Conservation (phyloP, 2,113 vertebrate species). For the Tachycineta bicolor region DNA sequence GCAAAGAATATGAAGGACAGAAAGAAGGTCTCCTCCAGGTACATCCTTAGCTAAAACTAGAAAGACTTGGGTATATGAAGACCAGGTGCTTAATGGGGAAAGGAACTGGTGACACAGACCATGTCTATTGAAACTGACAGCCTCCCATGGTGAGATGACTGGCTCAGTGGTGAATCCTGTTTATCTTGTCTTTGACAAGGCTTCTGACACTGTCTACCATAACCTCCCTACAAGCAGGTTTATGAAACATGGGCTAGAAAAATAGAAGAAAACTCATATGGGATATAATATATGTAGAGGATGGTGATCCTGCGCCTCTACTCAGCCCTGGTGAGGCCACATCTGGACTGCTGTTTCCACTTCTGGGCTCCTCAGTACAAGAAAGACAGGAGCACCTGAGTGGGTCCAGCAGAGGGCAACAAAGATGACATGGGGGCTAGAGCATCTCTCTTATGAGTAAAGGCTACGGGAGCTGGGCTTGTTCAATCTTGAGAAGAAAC, state of each 20-base stretch:
- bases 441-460: neutral
- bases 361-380: neutral
- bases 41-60: neutral
- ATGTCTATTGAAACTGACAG: accelerated
- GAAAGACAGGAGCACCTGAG: neutral
- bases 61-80: neutral
- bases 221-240: neutral
- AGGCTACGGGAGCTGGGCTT: neutral
- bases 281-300: neutral
- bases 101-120: neutral
- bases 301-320: neutral
- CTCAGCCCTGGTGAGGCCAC: neutral
- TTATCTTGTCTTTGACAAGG: neutral
- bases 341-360: neutral
- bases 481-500: neutral
- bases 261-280: neutral
- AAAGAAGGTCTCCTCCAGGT: neutral
- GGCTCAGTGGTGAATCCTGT: neutral
- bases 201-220: neutral
- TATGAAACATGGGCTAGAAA: neutral
- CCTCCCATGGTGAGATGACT: neutral
- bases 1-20: neutral
- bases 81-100: neutral
- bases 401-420: accelerated
- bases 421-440: accelerated